These are phyloP conservation scores for Microcebus griseorufus DNA, from an alignment of 2,113 vertebrate genomes.

Conservation along the genomic window DNA sequence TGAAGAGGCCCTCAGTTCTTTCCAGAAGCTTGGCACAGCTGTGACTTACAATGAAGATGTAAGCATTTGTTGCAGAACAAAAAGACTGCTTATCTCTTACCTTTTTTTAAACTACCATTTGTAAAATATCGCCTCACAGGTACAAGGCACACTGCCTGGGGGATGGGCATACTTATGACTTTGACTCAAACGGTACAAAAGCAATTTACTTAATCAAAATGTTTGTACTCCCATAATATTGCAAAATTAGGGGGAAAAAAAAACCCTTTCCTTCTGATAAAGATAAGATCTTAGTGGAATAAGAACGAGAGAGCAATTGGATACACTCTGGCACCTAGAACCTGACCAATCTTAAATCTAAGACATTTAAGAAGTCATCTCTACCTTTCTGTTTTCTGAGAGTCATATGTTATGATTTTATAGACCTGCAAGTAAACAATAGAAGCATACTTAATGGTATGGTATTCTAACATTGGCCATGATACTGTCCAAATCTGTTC, in stretches of 20 bases:
- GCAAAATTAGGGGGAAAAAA: too few relatives aligned
- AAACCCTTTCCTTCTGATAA: background rate
- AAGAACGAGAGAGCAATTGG: background rate
- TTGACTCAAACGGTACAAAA: too few relatives aligned
- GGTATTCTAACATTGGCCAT: background rate
- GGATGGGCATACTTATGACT: too few relatives aligned
- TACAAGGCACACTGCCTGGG: too few relatives aligned
- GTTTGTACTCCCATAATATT: too few relatives aligned
- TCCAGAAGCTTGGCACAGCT: background rate
- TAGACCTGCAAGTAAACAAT: background rate
- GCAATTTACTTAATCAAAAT: too few relatives aligned
- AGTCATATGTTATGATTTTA: background rate
- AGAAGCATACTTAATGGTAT: background rate
- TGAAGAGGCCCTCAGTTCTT: background rate
- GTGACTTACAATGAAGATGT: background rate
- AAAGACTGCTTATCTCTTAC: background rate
- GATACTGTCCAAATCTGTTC: background rate
- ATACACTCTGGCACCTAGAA: background rate
- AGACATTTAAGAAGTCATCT: background rate
- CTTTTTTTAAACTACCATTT: conserved; percentile 2
- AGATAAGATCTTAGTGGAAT: background rate
- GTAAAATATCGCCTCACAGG: background rate
- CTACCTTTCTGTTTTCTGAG: background rate
- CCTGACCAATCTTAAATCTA: background rate
- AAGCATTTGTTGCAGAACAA: background rate